Conservation (phyloP, 2,888 invertebrate species). For the Dichetophora obliterata region DNA sequence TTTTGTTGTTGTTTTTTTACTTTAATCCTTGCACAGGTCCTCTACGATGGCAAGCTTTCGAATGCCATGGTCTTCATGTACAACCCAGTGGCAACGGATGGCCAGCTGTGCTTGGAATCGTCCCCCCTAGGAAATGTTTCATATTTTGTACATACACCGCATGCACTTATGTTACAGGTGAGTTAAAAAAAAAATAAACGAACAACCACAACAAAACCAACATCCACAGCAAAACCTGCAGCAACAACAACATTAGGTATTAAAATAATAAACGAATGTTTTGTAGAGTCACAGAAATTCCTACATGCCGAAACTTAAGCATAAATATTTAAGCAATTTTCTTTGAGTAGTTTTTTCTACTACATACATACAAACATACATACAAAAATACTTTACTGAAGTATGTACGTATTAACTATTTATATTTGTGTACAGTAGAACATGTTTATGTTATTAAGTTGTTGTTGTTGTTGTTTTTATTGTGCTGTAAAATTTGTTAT, state of each 20-base stretch:
- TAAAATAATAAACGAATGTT: neutral
- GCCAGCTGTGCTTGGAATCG: slow-evolving; percentile 97
- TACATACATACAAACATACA: no score
- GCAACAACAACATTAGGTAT: neutral
- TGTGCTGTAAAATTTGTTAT: no score
- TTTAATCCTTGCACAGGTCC: slow-evolving; percentile 76
- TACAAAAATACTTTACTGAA: no score
- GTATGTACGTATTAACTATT: no score
- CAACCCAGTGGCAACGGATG: slow-evolving; percentile 99
- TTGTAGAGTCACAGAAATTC: neutral
- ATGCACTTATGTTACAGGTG: slow-evolving; percentile 98
- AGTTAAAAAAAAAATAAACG: slow-evolving; percentile 51
- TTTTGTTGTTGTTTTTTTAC: slow-evolving; percentile 4
- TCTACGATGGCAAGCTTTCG: slow-evolving; percentile 98
- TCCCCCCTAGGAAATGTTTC: slow-evolving; percentile 97
- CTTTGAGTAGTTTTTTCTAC: neutral
- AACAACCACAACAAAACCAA: neutral
- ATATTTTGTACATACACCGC: slow-evolving; percentile 99
- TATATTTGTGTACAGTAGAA: no score
- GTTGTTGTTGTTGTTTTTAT: no score
- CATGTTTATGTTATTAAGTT: no score
- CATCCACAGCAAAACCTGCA: neutral
- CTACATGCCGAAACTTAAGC: neutral
- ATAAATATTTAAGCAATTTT: slow-evolving; percentile 27
- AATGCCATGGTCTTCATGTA: slow-evolving; percentile 99